A percentile compares a stretch with the other conserved stretches of the same genome.
Evolutionary conservation across 2,888 invertebrate genomes (phyloP).

Genomic region (Acronicta alni): DNA sequence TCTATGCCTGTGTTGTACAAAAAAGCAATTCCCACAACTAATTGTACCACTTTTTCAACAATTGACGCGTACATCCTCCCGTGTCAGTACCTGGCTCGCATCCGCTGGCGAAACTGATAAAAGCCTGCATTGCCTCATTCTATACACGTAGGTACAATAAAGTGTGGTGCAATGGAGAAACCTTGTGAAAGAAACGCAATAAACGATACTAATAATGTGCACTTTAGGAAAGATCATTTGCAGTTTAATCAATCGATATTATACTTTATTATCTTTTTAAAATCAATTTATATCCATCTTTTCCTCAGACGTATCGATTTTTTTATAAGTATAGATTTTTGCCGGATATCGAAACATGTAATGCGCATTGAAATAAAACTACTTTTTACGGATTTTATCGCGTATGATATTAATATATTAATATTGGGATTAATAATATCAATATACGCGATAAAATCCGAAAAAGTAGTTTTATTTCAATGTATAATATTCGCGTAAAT

Average conservation of each 20-base stretch:
- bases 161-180: constrained; percentile 54
- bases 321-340: not conserved
- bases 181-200: constrained; percentile 40
- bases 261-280: not conserved
- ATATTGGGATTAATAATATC: no score
- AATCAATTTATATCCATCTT: not conserved
- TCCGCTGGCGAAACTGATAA: constrained; percentile 68
- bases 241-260: constrained; percentile 1
- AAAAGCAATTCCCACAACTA: constrained; percentile 33
- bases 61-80: constrained; percentile 54
- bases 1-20: constrained; percentile 1
- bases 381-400: no score
- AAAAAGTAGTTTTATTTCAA: no score
- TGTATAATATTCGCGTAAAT: no score
- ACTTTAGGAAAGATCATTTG: constrained; percentile 30
- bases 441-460: no score
- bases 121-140: constrained; percentile 65
- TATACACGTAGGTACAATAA: constrained; percentile 54
- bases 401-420: no score
- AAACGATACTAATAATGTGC: constrained; percentile 32
- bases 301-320: not conserved
- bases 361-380: no score
- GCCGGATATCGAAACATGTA: not conserved
- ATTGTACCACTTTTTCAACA: constrained; percentile 35
- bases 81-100: constrained; percentile 45